These are phyloP conservation scores for Butorides virescens DNA, from an alignment of 2,113 vertebrate species.

Conservation along the genomic window DNA sequence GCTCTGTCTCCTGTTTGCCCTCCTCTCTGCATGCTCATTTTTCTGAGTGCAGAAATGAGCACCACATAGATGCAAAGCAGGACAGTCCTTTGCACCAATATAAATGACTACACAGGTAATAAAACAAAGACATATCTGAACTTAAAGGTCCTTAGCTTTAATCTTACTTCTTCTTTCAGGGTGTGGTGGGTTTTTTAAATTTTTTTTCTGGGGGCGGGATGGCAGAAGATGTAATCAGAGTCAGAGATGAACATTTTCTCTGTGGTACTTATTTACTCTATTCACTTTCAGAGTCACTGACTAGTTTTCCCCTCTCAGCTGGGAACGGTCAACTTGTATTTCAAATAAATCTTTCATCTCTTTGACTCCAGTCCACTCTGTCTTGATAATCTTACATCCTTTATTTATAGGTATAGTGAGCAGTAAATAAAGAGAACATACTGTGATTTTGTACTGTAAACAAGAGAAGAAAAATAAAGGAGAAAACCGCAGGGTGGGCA, in stretches of 20 bases:
- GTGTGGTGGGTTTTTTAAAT: no score
- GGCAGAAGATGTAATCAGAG: background rate
- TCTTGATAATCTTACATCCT: background rate
- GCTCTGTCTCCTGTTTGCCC: background rate
- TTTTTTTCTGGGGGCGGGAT: background rate
- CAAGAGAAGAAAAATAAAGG: background rate
- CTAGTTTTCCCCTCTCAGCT: background rate
- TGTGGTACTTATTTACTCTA: background rate
- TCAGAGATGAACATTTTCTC: background rate
- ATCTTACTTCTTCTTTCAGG: background rate
- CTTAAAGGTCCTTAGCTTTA: background rate
- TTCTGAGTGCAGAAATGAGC: background rate
- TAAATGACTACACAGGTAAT: background rate
- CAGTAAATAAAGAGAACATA: conserved; percentile 35
- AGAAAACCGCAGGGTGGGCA: background rate
- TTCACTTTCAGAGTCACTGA: background rate
- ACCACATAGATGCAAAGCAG: background rate
- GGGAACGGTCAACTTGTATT: background rate
- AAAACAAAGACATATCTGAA: background rate
- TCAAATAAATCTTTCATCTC: conserved; percentile 31
- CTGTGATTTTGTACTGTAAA: background rate
- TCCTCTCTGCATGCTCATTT: background rate
- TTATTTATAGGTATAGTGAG: conserved; percentile 28
- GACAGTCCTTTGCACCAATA: background rate
- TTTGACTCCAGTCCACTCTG: background rate